Percentiles rank a stretch among this genome's conserved stretches.
phyloP scores from a whole-genome alignment of 1,140 invertebrate species.

The Theocolax elegans region DNA sequence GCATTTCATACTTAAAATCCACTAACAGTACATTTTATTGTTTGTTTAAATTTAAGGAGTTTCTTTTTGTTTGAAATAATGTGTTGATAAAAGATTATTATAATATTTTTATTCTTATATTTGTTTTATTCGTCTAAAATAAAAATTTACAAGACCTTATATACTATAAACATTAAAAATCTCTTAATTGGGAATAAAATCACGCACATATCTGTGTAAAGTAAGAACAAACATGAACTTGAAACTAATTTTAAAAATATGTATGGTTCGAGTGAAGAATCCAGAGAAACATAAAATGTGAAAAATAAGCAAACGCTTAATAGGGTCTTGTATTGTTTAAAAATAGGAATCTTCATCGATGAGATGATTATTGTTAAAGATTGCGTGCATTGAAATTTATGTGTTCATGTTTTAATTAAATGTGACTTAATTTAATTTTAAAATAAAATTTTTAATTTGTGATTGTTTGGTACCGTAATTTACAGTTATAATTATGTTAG shows the following conservation, averaged over 20 bases:
- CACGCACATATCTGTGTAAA: slow-evolving; percentile 17
- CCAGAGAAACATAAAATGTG: background rate
- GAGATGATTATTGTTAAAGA: no score
- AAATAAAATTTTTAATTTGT: no score
- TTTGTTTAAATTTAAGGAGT: slow-evolving; percentile 1
- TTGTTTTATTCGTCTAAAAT: background rate
- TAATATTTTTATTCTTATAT: background rate
- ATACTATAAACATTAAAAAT: background rate
- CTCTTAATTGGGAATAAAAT: slow-evolving; percentile 9
- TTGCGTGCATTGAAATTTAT: no score
- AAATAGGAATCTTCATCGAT: no score
- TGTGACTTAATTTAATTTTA: background rate
- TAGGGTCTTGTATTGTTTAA: slow-evolving; percentile 20
- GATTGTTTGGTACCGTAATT: no score
- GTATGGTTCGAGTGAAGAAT: background rate
- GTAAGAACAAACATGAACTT: background rate
- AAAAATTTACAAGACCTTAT: slow-evolving; percentile 24
- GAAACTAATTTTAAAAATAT: background rate
- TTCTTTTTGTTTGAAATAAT: slow-evolving; percentile 13
- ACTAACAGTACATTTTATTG: background rate
- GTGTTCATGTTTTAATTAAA: background rate
- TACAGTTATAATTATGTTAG: no score
- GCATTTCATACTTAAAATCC: no score
- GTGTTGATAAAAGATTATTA: background rate
- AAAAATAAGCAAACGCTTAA: background rate